These are phyloP conservation scores for Calliphora vomitoria DNA, from an alignment of 2,888 invertebrate species.

Conservation along the genomic window DNA sequence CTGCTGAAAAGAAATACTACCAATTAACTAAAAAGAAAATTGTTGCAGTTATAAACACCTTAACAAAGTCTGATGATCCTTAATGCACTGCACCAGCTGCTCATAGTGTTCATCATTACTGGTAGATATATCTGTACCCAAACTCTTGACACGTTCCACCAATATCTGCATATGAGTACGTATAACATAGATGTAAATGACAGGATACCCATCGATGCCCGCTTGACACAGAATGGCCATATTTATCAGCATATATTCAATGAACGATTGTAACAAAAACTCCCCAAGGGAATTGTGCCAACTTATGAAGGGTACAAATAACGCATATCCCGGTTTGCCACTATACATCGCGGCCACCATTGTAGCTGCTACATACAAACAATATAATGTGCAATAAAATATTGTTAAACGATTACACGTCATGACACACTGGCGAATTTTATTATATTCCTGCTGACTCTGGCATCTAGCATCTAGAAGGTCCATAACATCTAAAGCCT, in stretches of 20 bases:
- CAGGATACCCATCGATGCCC: conserved; percentile 72
- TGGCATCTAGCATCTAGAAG: conserved; percentile 74
- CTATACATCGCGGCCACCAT: conserved; percentile 52
- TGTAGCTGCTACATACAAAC: conserved; percentile 53
- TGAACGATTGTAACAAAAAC: conserved; percentile 65
- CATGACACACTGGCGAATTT: conserved; percentile 65
- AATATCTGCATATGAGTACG: conserved; percentile 73
- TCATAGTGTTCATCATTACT: conserved; percentile 62
- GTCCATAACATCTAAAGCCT: conserved; percentile 68
- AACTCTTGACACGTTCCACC: conserved; percentile 59
- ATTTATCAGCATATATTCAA: conserved; percentile 72
- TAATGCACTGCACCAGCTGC: conserved; percentile 74
- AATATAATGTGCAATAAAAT: conserved; percentile 50
- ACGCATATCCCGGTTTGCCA: conserved; percentile 71
- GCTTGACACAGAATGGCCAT: conserved; percentile 70
- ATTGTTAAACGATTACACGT: conserved; percentile 75
- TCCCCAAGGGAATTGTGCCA: conserved; percentile 72
- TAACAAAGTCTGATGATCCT: conserved; percentile 75
- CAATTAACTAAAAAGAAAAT: too few species aligned
- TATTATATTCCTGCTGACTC: conserved; percentile 58
- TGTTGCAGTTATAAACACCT: conserved; percentile 67
- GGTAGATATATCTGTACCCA: conserved; percentile 15
- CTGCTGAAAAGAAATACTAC: too few species aligned
- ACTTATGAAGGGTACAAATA: conserved; percentile 69
- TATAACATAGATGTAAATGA: conserved; percentile 70